These are phyloP conservation scores for Falco rusticolus DNA, from an alignment of 2,797 vertebrate genomes.

Conservation along the genomic window DNA sequence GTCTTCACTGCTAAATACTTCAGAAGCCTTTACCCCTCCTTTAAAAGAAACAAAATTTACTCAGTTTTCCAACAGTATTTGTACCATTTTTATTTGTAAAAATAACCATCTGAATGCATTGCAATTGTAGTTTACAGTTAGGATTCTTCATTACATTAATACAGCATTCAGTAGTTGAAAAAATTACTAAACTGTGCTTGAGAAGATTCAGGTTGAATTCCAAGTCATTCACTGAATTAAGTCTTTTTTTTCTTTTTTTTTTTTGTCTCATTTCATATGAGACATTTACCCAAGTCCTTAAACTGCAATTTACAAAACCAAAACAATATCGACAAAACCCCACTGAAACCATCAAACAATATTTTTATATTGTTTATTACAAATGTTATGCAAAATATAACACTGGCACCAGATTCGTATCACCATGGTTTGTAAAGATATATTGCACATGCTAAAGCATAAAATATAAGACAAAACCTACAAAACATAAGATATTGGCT, in stretches of 20 bases:
- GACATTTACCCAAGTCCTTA: conserved; percentile 63
- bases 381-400: conserved; percentile 82
- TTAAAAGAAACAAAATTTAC: not conserved
- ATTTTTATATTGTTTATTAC: conserved; percentile 77
- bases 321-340: conserved; percentile 77
- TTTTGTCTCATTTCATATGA: conserved; percentile 49
- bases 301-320: conserved; percentile 70
- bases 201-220: conserved; percentile 67
- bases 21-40: not conserved
- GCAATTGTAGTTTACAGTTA: conserved; percentile 75
- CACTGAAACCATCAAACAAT: conserved; percentile 73
- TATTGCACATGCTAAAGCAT: conserved; percentile 86
- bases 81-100: conserved; percentile 85
- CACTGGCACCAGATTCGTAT: conserved; percentile 79
- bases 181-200: conserved; percentile 80
- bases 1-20: not conserved
- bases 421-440: conserved; percentile 79
- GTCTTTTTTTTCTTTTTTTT: not conserved
- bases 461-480: conserved; percentile 77
- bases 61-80: conserved; percentile 66
- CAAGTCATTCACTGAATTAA: conserved; percentile 54
- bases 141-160: conserved; percentile 69
- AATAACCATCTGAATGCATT: conserved; percentile 83
- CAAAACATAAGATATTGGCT: conserved; percentile 74
- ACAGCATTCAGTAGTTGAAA: conserved; percentile 81